Percentiles rank a stretch among this genome's conserved stretches.
Conservation (phyloP, 2,888 invertebrate species). For the Pediacus dermestoides region DNA sequence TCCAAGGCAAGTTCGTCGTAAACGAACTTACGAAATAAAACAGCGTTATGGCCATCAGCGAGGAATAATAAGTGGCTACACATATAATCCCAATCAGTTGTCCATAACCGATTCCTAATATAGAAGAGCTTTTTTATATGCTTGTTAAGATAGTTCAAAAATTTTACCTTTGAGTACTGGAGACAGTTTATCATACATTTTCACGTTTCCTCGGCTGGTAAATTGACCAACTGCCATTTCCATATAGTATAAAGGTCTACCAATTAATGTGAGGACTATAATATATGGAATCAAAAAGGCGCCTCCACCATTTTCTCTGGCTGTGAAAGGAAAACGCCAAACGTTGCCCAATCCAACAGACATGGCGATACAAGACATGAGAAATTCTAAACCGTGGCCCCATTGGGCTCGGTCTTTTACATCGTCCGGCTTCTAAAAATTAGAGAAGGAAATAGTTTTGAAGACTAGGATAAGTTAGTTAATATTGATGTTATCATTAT, state of each 20-base stretch:
- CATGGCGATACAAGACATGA: slow-evolving; percentile 63
- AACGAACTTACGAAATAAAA: slow-evolving; percentile 73
- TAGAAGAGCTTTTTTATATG: slow-evolving; percentile 3
- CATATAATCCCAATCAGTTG: slow-evolving; percentile 61
- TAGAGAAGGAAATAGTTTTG: too few relatives aligned
- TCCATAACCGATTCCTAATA: slow-evolving; percentile 65
- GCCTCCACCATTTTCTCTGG: slow-evolving; percentile 65
- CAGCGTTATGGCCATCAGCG: slow-evolving; percentile 68
- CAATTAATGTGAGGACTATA: slow-evolving; percentile 61
- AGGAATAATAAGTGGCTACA: slow-evolving; percentile 73
- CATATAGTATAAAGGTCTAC: slow-evolving; percentile 79
- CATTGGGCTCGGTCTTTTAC: slow-evolving; percentile 49
- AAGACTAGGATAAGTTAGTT: too few relatives aligned
- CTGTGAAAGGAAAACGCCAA: slow-evolving; percentile 65
- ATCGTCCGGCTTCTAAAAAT: too few relatives aligned
- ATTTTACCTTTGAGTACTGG: slow-evolving; percentile 77
- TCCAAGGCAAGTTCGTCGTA: slow-evolving; percentile 69
- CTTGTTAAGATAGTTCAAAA: too few relatives aligned
- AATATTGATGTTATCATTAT: too few relatives aligned
- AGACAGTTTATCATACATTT: slow-evolving; percentile 61
- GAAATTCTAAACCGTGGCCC: slow-evolving; percentile 61
- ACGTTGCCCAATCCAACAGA: slow-evolving; percentile 67
- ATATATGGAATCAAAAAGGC: slow-evolving; percentile 67
- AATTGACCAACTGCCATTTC: slow-evolving; percentile 84
- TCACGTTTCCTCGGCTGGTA: slow-evolving; percentile 72